Base-by-base conservation (phyloP, 1,140 invertebrate species). In the Leptoteleia sp. region DNA sequence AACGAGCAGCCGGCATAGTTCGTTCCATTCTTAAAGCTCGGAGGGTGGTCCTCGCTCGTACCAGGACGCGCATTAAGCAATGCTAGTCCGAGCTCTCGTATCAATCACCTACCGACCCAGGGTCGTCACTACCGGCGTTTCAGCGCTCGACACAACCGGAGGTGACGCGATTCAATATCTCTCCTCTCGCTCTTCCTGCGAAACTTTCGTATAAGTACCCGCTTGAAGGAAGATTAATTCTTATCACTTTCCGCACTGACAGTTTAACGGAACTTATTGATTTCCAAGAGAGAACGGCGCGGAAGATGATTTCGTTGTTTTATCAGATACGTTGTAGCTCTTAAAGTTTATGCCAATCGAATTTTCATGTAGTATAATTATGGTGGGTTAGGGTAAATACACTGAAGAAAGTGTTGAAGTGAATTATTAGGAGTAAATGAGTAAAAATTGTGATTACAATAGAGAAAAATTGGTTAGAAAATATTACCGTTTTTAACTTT, bases 101-200 rank as follows among this genome's bases (percentile, higher is more conserved):
- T n/a, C n/a, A n/a, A n/a, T n/a, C n/a, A n/a, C n/a, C n/a, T n/a
- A n/a, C n/a, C n/a, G n/a, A n/a, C n/a, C n/a, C n/a, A n/a, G n/a
- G n/a, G n/a, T n/a, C n/a, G n/a, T n/a, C n/a, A n/a, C 68, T 59
- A 65, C 70, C 80, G 78, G 38, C 40, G 45, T 61, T 71, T 52
- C 22, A 29, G 11, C 37, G 68, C 76, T 83, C 83, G 76, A 84
- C 82, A 82, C 82, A 83, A 84, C 80, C 84, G 84, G 84, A 84
- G 84, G 84, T 86, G 83, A 86, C 79, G 80, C 84, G 84, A 86
- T 86, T 85, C 83, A 86, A 86, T 83, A 84, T 77, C 59, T 45
- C 50, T 76, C 59, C 68, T 52, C 50, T 43, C 62, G 12, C 54
- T 68, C 54, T 67, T 65, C 48, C 45, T 71, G n/a, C 47, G n/a